Evolutionary conservation across 35 echinoderm and acorn worm species (phyloP).

Genomic region (Ptychodera flava): DNA sequence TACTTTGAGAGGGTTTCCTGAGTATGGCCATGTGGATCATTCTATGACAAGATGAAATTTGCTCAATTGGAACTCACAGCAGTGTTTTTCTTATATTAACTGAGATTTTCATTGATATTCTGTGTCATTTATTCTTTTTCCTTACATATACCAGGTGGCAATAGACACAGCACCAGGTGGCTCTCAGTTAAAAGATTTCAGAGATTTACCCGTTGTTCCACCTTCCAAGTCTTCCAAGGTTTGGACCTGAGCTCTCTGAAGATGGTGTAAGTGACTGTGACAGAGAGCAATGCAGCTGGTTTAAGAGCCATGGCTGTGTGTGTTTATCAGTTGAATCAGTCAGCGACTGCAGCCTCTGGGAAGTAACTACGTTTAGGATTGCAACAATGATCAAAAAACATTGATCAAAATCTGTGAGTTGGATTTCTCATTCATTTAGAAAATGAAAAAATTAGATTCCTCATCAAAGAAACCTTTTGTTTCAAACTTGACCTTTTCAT

Average conservation of each 20-base stretch:
- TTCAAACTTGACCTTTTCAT: too few relatives aligned
- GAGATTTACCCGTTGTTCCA: slow-evolving; percentile 4
- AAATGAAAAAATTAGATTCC: too few relatives aligned
- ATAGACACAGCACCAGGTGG: slow-evolving; percentile 18
- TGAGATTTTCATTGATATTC: too few relatives aligned
- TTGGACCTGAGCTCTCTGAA: slow-evolving; percentile 21
- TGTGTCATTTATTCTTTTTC: neutral
- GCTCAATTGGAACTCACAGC: too few relatives aligned
- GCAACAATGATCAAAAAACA: neutral
- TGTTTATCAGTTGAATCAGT: slow-evolving; percentile 26
- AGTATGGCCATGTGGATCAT: too few relatives aligned
- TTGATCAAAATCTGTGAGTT: neutral
- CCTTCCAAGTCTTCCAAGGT: neutral
- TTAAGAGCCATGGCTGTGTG: slow-evolving; percentile 14
- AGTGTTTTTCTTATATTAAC: too few relatives aligned
- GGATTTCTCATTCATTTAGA: too few relatives aligned
- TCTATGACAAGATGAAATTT: too few relatives aligned
- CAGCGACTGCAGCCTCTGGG: slow-evolving; percentile 6
- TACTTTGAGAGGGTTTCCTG: too few relatives aligned
- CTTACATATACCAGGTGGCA: slow-evolving; percentile 20
- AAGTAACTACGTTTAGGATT: slow-evolving; percentile 21
- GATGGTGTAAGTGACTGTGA: slow-evolving; percentile 23
- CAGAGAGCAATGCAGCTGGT: slow-evolving; percentile 32
- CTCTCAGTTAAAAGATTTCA: slow-evolving; percentile 14
- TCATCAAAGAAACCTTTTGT: too few relatives aligned